phyloP scores from a whole-genome alignment of 2,797 vertebrate species.

The Syngnathus acus region DNA sequence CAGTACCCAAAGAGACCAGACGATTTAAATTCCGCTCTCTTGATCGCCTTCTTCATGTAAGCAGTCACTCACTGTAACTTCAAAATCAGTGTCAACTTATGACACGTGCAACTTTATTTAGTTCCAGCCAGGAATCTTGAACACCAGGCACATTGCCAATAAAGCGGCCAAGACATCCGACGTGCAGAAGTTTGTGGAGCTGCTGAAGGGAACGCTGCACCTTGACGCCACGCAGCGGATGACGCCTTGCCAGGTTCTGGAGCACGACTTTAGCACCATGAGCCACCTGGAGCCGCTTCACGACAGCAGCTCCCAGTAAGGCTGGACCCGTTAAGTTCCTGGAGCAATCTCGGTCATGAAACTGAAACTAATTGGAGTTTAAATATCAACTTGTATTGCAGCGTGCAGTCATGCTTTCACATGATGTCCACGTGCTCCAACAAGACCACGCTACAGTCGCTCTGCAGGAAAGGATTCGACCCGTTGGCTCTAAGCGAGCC shows the following conservation, averaged over 20 bases:
- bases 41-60: constrained; percentile 10
- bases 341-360: neutral
- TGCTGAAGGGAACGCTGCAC: constrained; percentile 16
- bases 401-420: constrained; percentile 5
- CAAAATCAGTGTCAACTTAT: neutral
- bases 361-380: neutral
- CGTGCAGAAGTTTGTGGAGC: constrained; percentile 10
- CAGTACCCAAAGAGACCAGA: constrained; percentile 5
- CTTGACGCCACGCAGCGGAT: neutral
- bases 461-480: constrained; percentile 3
- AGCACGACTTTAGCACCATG: constrained; percentile 15
- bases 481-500: neutral
- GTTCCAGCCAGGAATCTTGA: constrained; percentile 5
- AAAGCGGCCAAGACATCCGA: constrained; percentile 3
- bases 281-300: neutral
- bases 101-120: constrained; percentile 2
- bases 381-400: neutral
- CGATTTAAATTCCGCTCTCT: constrained; percentile 6
- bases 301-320: constrained; percentile 12
- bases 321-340: neutral
- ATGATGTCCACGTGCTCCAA: constrained; percentile 7
- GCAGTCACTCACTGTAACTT: neutral
- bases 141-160: constrained; percentile 4
- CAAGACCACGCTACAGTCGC: neutral
- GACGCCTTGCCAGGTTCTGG: constrained; percentile 7